A percentile compares a stretch with the other conserved stretches of the same genome.
Conservation (phyloP, 2,888 invertebrate genomes). For the Heteromurus nitidus region DNA sequence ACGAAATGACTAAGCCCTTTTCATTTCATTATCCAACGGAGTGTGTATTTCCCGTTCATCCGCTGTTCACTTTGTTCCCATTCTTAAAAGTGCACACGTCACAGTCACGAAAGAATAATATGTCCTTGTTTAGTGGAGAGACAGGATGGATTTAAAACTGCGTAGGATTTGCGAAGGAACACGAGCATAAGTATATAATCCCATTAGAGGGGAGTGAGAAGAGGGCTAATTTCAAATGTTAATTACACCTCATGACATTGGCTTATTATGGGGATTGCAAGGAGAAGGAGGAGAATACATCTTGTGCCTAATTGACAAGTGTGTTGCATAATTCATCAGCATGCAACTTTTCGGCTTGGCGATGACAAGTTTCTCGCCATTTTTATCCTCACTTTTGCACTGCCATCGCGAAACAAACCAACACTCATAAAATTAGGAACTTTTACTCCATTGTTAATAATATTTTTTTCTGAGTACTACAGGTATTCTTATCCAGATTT, state of each 20-base stretch:
- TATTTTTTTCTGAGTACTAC: too few species aligned
- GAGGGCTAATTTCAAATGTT: slow-evolving; percentile 45
- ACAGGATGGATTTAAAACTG: too few species aligned
- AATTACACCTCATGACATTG: slow-evolving; percentile 46
- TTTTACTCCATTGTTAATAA: too few species aligned
- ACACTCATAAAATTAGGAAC: too few species aligned
- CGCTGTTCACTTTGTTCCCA: neutral
- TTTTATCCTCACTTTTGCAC: slow-evolving; percentile 8
- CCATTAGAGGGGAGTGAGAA: slow-evolving; percentile 10
- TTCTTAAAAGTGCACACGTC: neutral
- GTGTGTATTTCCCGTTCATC: slow-evolving; percentile 5
- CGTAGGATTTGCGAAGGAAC: slow-evolving; percentile 43
- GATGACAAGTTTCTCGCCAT: slow-evolving; percentile 27
- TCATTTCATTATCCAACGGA: neutral
- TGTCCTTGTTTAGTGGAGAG: slow-evolving; percentile 36
- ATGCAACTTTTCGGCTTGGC: neutral
- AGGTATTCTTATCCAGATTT: too few species aligned
- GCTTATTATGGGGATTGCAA: neutral
- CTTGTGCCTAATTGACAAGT: slow-evolving; percentile 36
- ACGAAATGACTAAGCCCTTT: slow-evolving; percentile 7
- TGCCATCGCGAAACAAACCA: too few species aligned
- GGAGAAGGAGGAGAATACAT: too few species aligned
- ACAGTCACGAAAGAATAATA: neutral
- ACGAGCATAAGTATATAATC: too few species aligned
- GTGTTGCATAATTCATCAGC: slow-evolving; percentile 26